Conservation (phyloP, 2,797 vertebrate genomes). For the Liparis tanakae region DNA sequence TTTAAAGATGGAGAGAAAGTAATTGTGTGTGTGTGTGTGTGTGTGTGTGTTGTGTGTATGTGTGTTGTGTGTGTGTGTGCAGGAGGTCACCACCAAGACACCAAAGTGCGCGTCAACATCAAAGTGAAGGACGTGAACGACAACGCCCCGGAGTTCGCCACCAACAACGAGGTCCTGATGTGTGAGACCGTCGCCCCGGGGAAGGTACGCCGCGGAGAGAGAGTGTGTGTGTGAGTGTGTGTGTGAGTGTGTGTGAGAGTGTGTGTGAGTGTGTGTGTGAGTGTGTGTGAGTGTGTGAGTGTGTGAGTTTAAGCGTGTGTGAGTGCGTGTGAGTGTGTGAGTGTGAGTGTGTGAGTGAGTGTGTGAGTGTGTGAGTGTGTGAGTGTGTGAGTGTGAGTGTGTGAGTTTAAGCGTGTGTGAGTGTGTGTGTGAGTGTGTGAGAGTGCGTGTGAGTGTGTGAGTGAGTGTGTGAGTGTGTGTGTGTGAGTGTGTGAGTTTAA, state of each 20-base stretch:
- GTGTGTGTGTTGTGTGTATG: constrained; percentile 8
- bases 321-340: not conserved
- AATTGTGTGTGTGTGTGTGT: not conserved
- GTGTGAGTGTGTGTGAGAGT: constrained; percentile 13
- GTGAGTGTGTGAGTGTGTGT: no score
- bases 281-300: not conserved
- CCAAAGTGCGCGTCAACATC: constrained; percentile 94
- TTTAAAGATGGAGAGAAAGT: no score
- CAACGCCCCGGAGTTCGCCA: constrained; percentile 92
- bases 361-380: not conserved
- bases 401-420: not conserved
- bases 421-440: no score
- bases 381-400: no score
- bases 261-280: no score
- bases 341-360: not conserved
- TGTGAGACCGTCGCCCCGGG: constrained; percentile 91
- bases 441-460: no score
- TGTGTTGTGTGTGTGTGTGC: constrained; percentile 33
- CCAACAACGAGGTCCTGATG: constrained; percentile 90
- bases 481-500: not conserved
- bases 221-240: constrained; percentile 16
- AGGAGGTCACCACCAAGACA: constrained; percentile 94
- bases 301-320: constrained; percentile 1
- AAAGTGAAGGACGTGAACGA: constrained; percentile 93
- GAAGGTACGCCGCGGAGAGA: constrained; percentile 81